These are phyloP conservation scores for Holotrichia oblita DNA, from an alignment of 1,140 invertebrate species.

Conservation along the genomic window DNA sequence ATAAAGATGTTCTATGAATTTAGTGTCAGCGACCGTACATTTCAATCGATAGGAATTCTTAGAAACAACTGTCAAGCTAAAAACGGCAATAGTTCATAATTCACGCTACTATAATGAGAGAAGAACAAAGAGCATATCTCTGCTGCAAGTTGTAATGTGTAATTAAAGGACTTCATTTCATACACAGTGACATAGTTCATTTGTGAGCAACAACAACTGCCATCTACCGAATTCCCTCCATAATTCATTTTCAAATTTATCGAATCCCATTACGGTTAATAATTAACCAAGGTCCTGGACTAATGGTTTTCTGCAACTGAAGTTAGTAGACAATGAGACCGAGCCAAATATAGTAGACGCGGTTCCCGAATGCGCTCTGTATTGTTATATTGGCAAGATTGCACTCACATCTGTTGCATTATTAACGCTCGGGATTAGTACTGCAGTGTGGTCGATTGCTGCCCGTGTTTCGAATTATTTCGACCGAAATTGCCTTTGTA, in stretches of 20 bases:
- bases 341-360: no score
- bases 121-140: no score
- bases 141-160: no score
- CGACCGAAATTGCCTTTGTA: not conserved
- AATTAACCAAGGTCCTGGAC: not conserved
- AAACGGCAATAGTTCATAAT: no score
- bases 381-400: constrained; percentile 14
- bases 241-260: constrained; percentile 11
- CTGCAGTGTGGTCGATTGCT: not conserved
- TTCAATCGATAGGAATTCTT: no score
- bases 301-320: not conserved
- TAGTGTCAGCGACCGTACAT: no score
- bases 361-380: not conserved
- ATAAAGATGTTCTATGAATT: no score
- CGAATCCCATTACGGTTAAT: constrained; percentile 15
- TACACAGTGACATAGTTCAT: not conserved
- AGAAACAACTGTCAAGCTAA: no score
- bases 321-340: constrained; percentile 26
- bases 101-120: no score
- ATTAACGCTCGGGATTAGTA: constrained; percentile 27
- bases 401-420: constrained; percentile 27
- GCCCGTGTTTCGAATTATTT: not conserved
- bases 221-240: not conserved
- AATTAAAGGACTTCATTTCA: no score
- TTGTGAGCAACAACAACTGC: not conserved